phyloP scores from a whole-genome alignment of 2,113 vertebrate genomes.

The Casuarius casuarius region DNA sequence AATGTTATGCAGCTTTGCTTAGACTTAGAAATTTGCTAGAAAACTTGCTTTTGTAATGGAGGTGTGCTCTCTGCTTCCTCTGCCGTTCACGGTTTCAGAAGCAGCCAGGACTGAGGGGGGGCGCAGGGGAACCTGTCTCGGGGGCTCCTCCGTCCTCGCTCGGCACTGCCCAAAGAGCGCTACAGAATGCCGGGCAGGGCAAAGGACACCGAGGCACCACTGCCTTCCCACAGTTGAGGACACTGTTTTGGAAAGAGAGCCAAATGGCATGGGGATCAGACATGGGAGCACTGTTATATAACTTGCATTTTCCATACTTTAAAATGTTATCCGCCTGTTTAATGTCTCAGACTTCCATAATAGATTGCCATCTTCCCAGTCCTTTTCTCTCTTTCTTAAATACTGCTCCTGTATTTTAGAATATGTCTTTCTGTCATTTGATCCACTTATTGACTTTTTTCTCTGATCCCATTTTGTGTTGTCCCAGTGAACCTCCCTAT shows the following conservation, averaged over 20 bases:
- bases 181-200: neutral
- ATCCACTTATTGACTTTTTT: conserved; percentile 58
- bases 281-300: neutral
- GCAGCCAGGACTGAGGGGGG: neutral
- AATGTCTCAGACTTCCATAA: neutral
- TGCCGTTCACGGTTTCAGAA: neutral
- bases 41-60: neutral
- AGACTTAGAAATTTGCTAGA: neutral
- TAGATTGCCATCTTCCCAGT: neutral
- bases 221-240: neutral
- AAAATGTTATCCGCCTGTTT: neutral
- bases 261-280: neutral
- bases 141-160: neutral
- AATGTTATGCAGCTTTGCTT: neutral
- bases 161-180: neutral
- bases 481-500: conserved; percentile 26
- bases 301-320: neutral
- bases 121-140: neutral
- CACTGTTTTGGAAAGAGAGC: neutral
- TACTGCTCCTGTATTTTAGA: conserved; percentile 30
- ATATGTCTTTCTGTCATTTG: conserved; percentile 40
- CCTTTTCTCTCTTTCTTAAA: conserved; percentile 7
- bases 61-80: neutral
- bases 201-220: neutral
- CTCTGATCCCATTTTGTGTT: conserved; percentile 41